Evolutionary conservation across 2,797 vertebrate species (phyloP).

Genomic region (Sebastolobus altivelis): DNA sequence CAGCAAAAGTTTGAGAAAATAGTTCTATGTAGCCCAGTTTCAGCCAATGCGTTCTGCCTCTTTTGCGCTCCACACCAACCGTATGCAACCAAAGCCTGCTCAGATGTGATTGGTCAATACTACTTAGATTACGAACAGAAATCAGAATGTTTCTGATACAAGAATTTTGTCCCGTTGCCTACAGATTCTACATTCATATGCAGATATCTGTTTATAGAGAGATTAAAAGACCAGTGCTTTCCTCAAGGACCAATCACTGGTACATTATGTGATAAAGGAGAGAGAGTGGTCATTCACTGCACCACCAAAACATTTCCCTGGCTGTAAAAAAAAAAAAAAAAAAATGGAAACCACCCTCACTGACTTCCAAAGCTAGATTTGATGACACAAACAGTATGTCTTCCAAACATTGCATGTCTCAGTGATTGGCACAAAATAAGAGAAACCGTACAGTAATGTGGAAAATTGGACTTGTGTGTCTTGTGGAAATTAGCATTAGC

Average conservation of each 20-base stretch:
- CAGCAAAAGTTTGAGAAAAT: not conserved
- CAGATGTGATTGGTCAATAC: not conserved
- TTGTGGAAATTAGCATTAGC: constrained; percentile 58
- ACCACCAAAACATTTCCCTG: constrained; percentile 7
- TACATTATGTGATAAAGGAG: constrained; percentile 5
- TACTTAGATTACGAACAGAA: not conserved
- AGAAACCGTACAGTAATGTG: constrained; percentile 28
- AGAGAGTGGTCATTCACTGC: not conserved
- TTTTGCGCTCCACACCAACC: not conserved
- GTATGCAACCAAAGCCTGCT: not conserved
- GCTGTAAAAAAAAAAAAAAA: not conserved
- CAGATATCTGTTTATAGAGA: not conserved
- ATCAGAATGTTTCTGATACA: not conserved
- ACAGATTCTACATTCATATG: not conserved
- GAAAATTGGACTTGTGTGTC: constrained; percentile 53
- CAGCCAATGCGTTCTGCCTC: not conserved
- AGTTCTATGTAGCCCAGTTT: not conserved
- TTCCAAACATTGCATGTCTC: constrained; percentile 31
- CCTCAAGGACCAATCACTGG: not conserved
- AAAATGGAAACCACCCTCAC: not conserved
- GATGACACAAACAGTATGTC: not conserved
- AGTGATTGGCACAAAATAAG: constrained; percentile 17
- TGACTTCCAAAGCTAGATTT: not conserved
- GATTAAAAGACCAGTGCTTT: not conserved
- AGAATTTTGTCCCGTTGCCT: not conserved